A percentile compares a stretch with the other conserved stretches of the same genome.
phyloP scores from a whole-genome alignment of 2,888 invertebrate genomes.

The Baronia brevicornis region DNA sequence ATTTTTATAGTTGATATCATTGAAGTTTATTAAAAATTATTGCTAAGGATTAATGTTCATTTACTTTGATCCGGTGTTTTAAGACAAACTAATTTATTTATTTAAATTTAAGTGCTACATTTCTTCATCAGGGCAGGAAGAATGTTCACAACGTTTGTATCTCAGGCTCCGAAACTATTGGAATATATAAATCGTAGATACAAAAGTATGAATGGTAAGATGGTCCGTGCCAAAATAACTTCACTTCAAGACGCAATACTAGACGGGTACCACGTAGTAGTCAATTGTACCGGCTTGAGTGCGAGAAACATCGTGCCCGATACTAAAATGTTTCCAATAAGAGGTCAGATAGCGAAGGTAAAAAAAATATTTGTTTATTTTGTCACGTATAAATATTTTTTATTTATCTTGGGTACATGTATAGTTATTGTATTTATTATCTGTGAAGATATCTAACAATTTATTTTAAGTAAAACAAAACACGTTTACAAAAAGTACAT shows the following conservation, averaged over 20 bases:
- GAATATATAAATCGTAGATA: conserved; percentile 81
- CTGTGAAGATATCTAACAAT: too few relatives aligned
- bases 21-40: too few relatives aligned
- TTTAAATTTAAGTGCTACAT: neutral
- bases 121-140: conserved; percentile 71
- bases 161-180: conserved; percentile 79
- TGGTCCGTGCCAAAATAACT: conserved; percentile 39
- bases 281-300: conserved; percentile 87
- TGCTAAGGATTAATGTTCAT: too few relatives aligned
- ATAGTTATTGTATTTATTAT: too few relatives aligned
- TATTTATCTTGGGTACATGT: neutral
- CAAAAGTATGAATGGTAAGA: conserved; percentile 74
- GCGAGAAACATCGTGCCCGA: conserved; percentile 79
- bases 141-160: conserved; percentile 80
- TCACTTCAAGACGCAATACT: conserved; percentile 58
- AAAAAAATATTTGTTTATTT: conserved; percentile 6
- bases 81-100: too few relatives aligned
- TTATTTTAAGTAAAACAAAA: too few relatives aligned
- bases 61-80: too few relatives aligned
- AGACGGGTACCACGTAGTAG: conserved; percentile 78
- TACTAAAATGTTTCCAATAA: conserved; percentile 75
- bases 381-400: neutral
- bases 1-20: too few relatives aligned
- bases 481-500: too few relatives aligned
- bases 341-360: conserved; percentile 85